Conservation (phyloP, 2,888 invertebrate species). For the Stenchaetothrips biformis region DNA sequence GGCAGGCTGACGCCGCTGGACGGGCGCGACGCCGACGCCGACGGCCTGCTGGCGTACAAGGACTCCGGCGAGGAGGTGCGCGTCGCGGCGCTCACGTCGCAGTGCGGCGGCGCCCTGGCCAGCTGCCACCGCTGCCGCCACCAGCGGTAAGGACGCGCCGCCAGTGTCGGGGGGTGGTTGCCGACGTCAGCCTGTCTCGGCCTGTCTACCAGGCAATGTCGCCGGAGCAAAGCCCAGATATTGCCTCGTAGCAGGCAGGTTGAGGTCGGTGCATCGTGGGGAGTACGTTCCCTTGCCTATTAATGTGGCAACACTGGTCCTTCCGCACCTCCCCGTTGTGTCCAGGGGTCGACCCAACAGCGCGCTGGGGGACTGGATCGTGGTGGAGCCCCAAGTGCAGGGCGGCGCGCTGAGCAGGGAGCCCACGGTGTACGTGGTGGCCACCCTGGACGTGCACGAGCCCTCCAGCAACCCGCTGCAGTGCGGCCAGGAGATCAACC, state of each 20-base stretch:
- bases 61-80: constrained; percentile 35
- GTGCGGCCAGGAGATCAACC: constrained; percentile 39
- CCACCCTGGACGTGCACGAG: constrained; percentile 46
- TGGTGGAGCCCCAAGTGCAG: neutral
- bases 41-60: constrained; percentile 36
- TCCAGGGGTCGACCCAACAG: constrained; percentile 20
- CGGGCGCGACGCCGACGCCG: constrained; percentile 26
- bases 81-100: constrained; percentile 34
- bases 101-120: constrained; percentile 33
- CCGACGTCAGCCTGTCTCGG: too few relatives aligned
- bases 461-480: constrained; percentile 41
- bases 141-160: constrained; percentile 31
- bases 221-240: too few relatives aligned
- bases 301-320: neutral
- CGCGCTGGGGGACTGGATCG: neutral
- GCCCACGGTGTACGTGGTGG: constrained; percentile 42
- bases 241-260: too few relatives aligned
- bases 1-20: constrained; percentile 33
- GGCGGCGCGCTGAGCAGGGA: neutral
- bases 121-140: constrained; percentile 29
- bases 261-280: too few relatives aligned
- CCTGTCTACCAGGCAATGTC: too few relatives aligned
- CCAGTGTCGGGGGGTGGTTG: too few relatives aligned
- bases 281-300: too few relatives aligned
- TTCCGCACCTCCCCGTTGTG: too few relatives aligned